Evolutionary conservation across 92 coral and sea anemone genomes (phyloP), one percentile per base, ranked within the genome.

Genomic region (Palythoa caribaeorum): DNA sequence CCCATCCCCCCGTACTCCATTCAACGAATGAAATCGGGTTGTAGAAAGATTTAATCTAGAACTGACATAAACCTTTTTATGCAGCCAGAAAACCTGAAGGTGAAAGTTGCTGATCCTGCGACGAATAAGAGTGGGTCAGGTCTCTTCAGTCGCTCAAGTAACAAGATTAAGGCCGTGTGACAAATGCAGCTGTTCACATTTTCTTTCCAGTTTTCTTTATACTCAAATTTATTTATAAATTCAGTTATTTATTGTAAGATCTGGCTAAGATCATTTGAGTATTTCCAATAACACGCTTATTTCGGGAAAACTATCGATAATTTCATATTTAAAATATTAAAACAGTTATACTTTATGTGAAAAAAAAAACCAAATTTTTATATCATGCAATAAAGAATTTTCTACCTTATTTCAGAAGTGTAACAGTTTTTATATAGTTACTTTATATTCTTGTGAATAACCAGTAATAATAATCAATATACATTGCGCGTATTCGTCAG

Each of bases 71-170:
- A 47, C 38, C 17, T 66, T 53, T n/a, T 40, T 44, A 54, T 86
- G 60, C 77, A 91, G 93, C 93, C 93, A n/a, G 83, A 83, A 53
- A 84, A 78, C 39, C 38, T 83, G 73, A 77, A 50, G 51, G 44
- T 83, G 70, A 52, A 35, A 70, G 62, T 88, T 28, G 86, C 86
- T 5, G 80, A 81, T 9, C 86, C 89, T 0, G 15, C 74, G 47
- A 75, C 87, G 48, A 91, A 87, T 77, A 91, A 91, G 63, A 76
- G 71, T 77, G 76, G 86, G 7, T 15, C 69, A 28, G 73, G 76
- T 19, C 66, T 19, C 36, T 15, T 87, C 21, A 55, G 83, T 15
- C 89, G 89, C 20, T 77, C 89, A 20, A 81, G 86, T 17, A 91
- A 87, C 84, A 86, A 83, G 83, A 73, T 88, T 40, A 6, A 60